phyloP scores from a whole-genome alignment of 2,888 invertebrate genomes.

The Myathropa florea region DNA sequence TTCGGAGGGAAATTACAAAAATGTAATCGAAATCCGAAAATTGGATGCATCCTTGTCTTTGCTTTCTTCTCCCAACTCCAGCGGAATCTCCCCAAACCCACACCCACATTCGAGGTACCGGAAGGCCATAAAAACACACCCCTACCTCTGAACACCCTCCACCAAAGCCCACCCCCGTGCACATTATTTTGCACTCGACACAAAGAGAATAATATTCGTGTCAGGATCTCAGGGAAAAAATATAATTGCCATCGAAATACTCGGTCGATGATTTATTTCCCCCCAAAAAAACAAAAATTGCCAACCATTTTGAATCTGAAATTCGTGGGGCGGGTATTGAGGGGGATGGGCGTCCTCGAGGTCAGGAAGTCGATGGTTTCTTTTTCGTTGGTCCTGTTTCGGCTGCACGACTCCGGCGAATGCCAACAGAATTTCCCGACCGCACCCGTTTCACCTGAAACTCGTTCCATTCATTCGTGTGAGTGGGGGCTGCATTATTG shows the following conservation, averaged over 20 bases:
- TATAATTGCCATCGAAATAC: not conserved
- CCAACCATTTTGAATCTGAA: not conserved
- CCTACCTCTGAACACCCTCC: not conserved
- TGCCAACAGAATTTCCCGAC: not conserved
- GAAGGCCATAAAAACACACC: not conserved
- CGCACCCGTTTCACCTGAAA: not conserved
- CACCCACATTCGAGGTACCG: too few relatives aligned
- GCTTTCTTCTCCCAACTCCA: too few relatives aligned
- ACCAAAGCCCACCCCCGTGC: not conserved
- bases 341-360: not conserved
- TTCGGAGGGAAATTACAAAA: too few relatives aligned
- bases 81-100: too few relatives aligned
- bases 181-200: not conserved
- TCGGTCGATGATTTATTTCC: not conserved
- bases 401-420: not conserved
- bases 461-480: not conserved
- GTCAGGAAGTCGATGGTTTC: not conserved
- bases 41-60: too few relatives aligned
- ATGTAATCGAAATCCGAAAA: too few relatives aligned
- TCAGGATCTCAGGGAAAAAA: not conserved
- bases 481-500: not conserved
- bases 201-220: not conserved
- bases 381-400: not conserved
- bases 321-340: not conserved
- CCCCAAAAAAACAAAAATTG: not conserved